phyloP scores from a whole-genome alignment of 2,888 invertebrate species.

The Cantharis rufa region DNA sequence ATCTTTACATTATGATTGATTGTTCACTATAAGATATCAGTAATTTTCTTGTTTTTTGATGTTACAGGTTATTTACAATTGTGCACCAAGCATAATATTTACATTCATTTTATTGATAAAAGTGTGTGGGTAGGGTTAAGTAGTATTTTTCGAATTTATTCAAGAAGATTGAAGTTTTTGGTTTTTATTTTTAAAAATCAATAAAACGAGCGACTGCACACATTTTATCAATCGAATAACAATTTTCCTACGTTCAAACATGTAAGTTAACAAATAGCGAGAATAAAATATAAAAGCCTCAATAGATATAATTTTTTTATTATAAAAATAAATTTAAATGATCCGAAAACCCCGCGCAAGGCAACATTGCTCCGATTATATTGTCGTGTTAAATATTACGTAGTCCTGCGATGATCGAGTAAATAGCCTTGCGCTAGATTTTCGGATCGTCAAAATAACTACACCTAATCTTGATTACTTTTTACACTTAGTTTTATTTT shows the following conservation, averaged over 20 bases:
- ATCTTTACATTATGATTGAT: constrained; percentile 28
- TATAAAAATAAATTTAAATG: constrained; percentile 28
- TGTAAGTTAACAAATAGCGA: constrained; percentile 3
- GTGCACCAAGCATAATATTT: constrained; percentile 13
- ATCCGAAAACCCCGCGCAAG: background rate
- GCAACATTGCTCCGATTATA: background rate
- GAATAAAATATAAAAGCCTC: constrained; percentile 24
- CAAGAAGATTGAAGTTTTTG: background rate
- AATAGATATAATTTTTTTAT: constrained; percentile 11
- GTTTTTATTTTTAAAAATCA: background rate
- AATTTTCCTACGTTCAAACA: constrained; percentile 7
- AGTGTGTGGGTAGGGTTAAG: background rate
- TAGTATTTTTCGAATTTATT: background rate
- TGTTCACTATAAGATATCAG: constrained; percentile 22
- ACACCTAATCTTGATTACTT: constrained; percentile 14
- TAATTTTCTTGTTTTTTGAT: constrained; percentile 9
- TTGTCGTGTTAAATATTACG: background rate
- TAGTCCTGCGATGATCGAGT: background rate
- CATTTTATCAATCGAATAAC: background rate
- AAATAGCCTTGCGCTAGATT: constrained; percentile 1
- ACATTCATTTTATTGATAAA: background rate
- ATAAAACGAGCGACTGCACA: background rate
- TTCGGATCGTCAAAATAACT: constrained; percentile 12
- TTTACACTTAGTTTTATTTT: constrained; percentile 2
- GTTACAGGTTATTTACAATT: constrained; percentile 25